phyloP scores from a whole-genome alignment of 2,113 vertebrate species.

The Lasiurus cinereus region DNA sequence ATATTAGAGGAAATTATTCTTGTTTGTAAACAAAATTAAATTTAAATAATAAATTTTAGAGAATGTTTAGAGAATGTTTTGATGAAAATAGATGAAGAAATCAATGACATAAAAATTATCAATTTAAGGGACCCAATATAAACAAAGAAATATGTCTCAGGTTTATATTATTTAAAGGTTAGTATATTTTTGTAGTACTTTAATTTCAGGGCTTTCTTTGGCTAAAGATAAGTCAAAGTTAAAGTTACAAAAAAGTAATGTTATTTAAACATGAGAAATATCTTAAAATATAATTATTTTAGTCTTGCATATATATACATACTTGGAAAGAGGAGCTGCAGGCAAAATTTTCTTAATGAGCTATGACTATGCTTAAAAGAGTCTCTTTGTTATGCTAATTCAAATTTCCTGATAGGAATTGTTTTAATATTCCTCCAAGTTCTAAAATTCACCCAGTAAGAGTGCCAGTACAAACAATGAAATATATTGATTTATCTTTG shows the following conservation, averaged over 20 bases:
- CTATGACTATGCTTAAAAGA: conserved; percentile 64
- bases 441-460: conserved; percentile 27
- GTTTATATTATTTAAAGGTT: conserved; percentile 40
- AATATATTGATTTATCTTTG: conserved; percentile 58
- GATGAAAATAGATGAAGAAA: conserved; percentile 12
- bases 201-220: conserved; percentile 38
- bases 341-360: conserved; percentile 79
- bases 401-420: conserved; percentile 71
- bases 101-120: not conserved
- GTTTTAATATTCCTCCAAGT: conserved; percentile 70
- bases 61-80: not conserved
- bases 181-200: conserved; percentile 41
- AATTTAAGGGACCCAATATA: not conserved
- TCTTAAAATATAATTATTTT: conserved; percentile 60
- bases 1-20: not conserved
- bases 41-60: not conserved
- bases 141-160: not conserved
- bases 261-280: conserved; percentile 69
- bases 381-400: conserved; percentile 64
- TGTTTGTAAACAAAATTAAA: not conserved
- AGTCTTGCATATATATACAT: conserved; percentile 49
- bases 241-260: conserved; percentile 57
- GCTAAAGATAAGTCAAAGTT: conserved; percentile 56
- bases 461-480: conserved; percentile 66
- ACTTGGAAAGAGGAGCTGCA: conserved; percentile 31